Evolutionary conservation across 2,113 vertebrate genomes (phyloP), one percentile per base, ranked within the genome.

Genomic region (Cheilinus undulatus): DNA sequence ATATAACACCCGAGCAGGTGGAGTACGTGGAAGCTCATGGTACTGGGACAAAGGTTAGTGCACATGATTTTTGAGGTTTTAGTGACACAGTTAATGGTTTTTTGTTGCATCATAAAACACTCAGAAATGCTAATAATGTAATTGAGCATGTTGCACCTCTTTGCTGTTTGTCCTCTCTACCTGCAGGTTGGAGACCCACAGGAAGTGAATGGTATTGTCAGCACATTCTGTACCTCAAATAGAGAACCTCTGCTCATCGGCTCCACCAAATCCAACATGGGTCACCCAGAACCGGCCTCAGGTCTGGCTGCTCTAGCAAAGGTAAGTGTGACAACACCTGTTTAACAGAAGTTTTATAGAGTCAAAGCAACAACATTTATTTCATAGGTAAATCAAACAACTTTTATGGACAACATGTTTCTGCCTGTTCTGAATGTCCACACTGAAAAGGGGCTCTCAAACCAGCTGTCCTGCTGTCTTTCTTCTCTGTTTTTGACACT

Each of bases 211-310:
- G 78, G 95, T 69, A 96, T 99, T 8, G 91, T 65, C 43, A 26
- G 30, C 7, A 82, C 95, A 11, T 95, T 99, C 85, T 98, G 95
- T 48, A 20, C 92, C 5, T 76, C 86, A 40, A 66, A 93, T 62
- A 88, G 88, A 67, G 88, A 92, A 0, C 96, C 96, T 0, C 79
- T 99, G 80, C 89, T 98, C 61, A 92, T 99, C 5, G 98, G 98
- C 28, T 99, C 98, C 77, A 96, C 95, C 49, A 99, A 99, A 86
- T 99, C 98, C 45, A 99, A 99, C 90, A 99, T 99, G 97, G 98
- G 98, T 22, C 97, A 99, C 68, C 92, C 97, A 1, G 97, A 99
- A 86, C 96, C 97, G 1, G 97, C 96, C 5, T 97, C 98, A 0
- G 98, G 98, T 27, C 93, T 99, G 46, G 94, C 95, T 5, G 97